These are phyloP conservation scores for Agapostemon virescens DNA, from an alignment of 2,888 invertebrate genomes.

Conservation along the genomic window DNA sequence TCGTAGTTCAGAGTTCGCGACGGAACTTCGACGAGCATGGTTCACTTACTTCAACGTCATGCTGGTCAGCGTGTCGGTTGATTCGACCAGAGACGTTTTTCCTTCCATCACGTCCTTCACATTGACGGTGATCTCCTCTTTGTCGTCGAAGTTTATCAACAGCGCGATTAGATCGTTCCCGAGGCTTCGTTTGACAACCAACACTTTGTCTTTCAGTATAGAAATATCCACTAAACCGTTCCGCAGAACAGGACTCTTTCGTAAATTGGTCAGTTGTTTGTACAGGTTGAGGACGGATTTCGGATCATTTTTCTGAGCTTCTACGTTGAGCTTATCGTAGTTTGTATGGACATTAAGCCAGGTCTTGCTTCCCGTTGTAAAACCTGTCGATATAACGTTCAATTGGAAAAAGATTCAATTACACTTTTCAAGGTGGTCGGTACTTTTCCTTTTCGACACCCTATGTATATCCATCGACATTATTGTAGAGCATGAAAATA, in stretches of 20 bases:
- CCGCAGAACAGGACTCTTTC: constrained; percentile 81
- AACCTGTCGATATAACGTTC: constrained; percentile 19
- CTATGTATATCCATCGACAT: not conserved
- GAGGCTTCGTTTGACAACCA: constrained; percentile 59
- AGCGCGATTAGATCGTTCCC: constrained; percentile 54
- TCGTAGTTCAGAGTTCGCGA: too few species aligned
- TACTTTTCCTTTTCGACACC: not conserved
- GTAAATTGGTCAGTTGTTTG: constrained; percentile 82
- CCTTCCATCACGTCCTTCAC: not conserved
- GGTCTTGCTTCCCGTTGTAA: constrained; percentile 80
- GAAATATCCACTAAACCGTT: constrained; percentile 82
- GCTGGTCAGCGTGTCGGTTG: not conserved
- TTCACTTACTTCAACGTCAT: constrained; percentile 29
- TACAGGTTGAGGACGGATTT: constrained; percentile 85
- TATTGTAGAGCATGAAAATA: not conserved
- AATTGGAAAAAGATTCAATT: not conserved
- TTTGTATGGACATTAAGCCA: constrained; percentile 88
- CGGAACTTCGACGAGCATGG: not conserved
- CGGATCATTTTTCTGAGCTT: constrained; percentile 79
- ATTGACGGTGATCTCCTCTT: not conserved
- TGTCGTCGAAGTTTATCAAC: constrained; percentile 74
- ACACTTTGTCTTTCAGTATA: constrained; percentile 80
- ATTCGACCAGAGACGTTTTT: fast-evolving
- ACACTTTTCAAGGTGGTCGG: too few species aligned
- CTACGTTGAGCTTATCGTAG: constrained; percentile 84